Evolutionary conservation across 2,797 vertebrate genomes (phyloP), one percentile per base, ranked within the genome.

Genomic region (Melanotaenia trifasciata): DNA sequence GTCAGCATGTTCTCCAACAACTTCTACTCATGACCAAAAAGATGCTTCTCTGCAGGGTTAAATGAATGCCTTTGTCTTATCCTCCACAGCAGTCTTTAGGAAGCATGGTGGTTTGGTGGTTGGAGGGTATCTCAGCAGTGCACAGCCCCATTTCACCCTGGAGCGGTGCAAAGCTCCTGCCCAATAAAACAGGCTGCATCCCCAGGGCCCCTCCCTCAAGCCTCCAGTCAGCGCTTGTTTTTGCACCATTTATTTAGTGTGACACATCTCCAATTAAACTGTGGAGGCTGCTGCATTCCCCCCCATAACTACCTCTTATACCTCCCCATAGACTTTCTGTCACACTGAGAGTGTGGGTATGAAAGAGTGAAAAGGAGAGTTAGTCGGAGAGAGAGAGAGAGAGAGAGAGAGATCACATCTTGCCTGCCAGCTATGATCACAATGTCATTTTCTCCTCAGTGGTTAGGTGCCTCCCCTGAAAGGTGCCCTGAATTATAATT

Each of bases 261-360:
- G 95, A 95, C 95, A 95, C 93, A 93, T 95, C 94, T 95, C 94
- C 94, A 95, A 95, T 95, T 95, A 95, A 95, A 95, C 93, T 93
- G 91, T 91, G 94, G 93, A 94, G 94, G 93, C 92, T 92, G 93
- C 92, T 94, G 94, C 94, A 94, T 94, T 92, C 88, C 93, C 93
- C 47, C 92, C 94, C 92, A 94, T 94, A 94, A 94, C 93, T 93
- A 94, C 93, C 94, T 93, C 94, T 94, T 94, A 94, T 94, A 93
- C 93, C 94, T 94, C 94, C 94, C 91, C 86, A 90, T 90, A 94
- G 93, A 93, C 93, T 91, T 93, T 93, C 94, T 94, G 93, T 94
- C 95, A 94, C 90, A 90, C 89, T 77, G 92, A 92, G 90, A 84
- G 90, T 88, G 89, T 80, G 90, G 85, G 85, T 88, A 91, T 91